A percentile compares a stretch with the other conserved stretches of the same genome.
Conservation (phyloP, 2,113 vertebrate species). For the Struthidea cinerea region DNA sequence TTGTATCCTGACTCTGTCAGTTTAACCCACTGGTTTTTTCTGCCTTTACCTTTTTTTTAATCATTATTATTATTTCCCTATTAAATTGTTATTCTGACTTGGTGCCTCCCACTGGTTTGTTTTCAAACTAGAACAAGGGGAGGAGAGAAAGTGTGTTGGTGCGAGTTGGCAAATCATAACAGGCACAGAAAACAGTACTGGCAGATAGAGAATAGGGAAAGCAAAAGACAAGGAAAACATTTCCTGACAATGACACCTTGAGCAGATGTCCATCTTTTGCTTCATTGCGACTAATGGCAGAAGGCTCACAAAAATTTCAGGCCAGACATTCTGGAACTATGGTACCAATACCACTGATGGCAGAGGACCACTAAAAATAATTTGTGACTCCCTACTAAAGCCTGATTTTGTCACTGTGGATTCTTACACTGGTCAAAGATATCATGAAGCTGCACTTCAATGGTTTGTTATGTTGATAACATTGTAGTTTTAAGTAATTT, state of each 20-base stretch:
- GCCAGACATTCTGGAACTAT: neutral
- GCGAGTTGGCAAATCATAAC: neutral
- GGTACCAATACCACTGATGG: neutral
- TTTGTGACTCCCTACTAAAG: neutral
- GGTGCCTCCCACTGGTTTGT: too few species aligned
- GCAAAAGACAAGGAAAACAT: neutral
- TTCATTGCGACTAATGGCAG: neutral
- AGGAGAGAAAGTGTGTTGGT: neutral
- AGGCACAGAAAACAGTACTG: neutral
- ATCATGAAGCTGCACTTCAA: neutral
- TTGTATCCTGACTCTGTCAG: too few species aligned
- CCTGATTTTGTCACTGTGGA: neutral
- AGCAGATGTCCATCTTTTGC: neutral
- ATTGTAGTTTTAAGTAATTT: neutral
- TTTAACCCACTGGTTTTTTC: too few species aligned
- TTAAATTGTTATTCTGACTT: too few species aligned
- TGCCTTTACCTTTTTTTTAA: too few species aligned
- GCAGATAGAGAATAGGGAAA: neutral
- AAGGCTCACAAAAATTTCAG: neutral
- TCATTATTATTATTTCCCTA: too few species aligned
- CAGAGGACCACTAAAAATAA: neutral
- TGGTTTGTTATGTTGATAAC: neutral
- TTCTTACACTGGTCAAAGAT: neutral
- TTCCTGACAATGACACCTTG: neutral
- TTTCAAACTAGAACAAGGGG: too few species aligned